A percentile compares a stretch with the other conserved stretches of the same genome.
These are phyloP conservation scores for Macquaria australasica DNA, from an alignment of 2,113 vertebrate species.

Conservation along the genomic window DNA sequence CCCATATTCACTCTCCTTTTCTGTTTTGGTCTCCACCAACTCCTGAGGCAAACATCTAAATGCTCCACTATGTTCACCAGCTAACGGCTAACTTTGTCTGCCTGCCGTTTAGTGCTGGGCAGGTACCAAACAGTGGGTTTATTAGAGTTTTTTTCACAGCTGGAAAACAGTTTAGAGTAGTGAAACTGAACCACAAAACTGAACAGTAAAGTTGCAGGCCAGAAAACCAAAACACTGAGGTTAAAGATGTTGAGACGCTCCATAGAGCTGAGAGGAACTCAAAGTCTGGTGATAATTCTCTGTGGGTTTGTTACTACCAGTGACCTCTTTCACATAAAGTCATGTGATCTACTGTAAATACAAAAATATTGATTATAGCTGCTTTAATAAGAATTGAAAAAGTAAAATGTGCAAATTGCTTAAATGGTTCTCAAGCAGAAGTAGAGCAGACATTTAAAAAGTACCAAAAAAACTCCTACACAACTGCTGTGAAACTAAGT, in stretches of 20 bases:
- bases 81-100: background rate
- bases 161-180: background rate
- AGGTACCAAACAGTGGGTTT: background rate
- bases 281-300: conserved; percentile 20
- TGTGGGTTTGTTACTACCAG: conserved; percentile 33
- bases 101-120: background rate
- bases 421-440: background rate
- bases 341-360: background rate
- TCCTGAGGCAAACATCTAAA: background rate
- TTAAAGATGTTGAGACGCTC: conserved; percentile 11
- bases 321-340: conserved; percentile 5
- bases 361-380: background rate
- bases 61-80: background rate
- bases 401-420: background rate
- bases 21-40: background rate
- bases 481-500: background rate
- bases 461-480: background rate
- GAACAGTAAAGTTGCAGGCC: conserved; percentile 10
- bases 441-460: conserved; percentile 8
- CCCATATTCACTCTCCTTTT: background rate
- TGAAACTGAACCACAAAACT: conserved; percentile 33
- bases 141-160: background rate
- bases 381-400: background rate
- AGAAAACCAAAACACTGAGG: conserved; percentile 39
- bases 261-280: background rate